These are phyloP conservation scores for Seriola aureovittata DNA, from an alignment of 2,113 vertebrate species.

Conservation along the genomic window DNA sequence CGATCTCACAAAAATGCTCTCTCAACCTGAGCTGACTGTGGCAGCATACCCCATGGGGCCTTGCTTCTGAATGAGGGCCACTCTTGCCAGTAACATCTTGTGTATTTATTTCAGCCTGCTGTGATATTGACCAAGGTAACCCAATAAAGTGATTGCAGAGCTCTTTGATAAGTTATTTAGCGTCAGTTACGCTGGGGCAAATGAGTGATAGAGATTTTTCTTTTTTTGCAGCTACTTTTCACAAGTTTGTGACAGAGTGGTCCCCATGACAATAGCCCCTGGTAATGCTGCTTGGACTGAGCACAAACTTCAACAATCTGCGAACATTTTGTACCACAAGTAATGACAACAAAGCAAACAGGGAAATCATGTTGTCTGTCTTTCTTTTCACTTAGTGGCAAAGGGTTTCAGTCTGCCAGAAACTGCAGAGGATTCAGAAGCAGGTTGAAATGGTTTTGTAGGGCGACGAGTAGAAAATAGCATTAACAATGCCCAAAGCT, in stretches of 20 bases:
- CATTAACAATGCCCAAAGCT: background rate
- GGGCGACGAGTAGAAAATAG: background rate
- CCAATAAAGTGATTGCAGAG: slow-evolving; percentile 4
- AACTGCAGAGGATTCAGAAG: slow-evolving; percentile 17
- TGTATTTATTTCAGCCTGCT: background rate
- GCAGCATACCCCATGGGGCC: slow-evolving; percentile 70
- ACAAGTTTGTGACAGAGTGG: slow-evolving; percentile 62
- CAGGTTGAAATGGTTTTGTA: background rate
- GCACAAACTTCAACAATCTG: slow-evolving; percentile 70
- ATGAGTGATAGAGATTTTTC: slow-evolving; percentile 31
- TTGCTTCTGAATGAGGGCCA: slow-evolving; percentile 75
- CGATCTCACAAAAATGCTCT: slow-evolving; percentile 57
- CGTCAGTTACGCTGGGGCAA: background rate
- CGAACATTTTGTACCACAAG: slow-evolving; percentile 66
- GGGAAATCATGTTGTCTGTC: slow-evolving; percentile 46
- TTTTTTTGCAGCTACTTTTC: slow-evolving; percentile 34
- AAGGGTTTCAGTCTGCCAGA: slow-evolving; percentile 80
- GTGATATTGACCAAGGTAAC: slow-evolving; percentile 5
- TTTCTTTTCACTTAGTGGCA: slow-evolving; percentile 61
- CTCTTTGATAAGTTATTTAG: slow-evolving; percentile 26
- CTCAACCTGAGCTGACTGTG: slow-evolving; percentile 66
- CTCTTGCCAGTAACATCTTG: slow-evolving; percentile 36
- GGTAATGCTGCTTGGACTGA: slow-evolving; percentile 73
- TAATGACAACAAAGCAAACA: slow-evolving; percentile 66
- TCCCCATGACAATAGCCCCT: slow-evolving; percentile 76